Evolutionary conservation across 2,797 vertebrate genomes (phyloP), one percentile per base, ranked within the genome.

Genomic region (Siniperca scherzeri): DNA sequence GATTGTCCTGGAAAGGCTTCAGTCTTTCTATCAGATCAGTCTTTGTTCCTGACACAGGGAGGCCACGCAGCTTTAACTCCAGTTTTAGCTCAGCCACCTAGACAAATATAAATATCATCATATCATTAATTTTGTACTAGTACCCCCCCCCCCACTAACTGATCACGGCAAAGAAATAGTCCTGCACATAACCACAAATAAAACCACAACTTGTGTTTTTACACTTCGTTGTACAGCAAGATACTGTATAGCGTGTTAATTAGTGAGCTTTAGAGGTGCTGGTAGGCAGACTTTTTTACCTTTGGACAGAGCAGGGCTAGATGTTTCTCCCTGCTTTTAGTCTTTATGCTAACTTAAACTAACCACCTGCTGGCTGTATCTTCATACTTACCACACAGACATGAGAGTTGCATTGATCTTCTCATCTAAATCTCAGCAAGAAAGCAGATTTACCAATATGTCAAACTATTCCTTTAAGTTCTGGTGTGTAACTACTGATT

Each of bases 11-110:
- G 92, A 97, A 98, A 73, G 97, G 96, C 91, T 97, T 99, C 82
- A 99, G 94, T 48, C 97, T 96, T 85, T 99, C 98, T 22, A 99
- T 99, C 80, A 99, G 97, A 90, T 99, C 98, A 0, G 97, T 98
- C 92, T 99, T 99, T 71, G 98, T 99, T 90, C 98, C 98, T 0
- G 98, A 99, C 66, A 99, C 98, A 0, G 98, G 98, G 46, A 99
- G 95, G 55, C 98, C 96, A 60, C 98, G 97, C 53, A 99, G 90
- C 90, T 99, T 99, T 25, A 99, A 94, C 91, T 99, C 98, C 93
- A 98, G 96, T 92, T 99, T 99, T 56, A 99, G 94, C 91, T 99
- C 98, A 0, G 98, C 97, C 81, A 99, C 98, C 98, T 99, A 30
- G 21, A 77, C 48, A 81, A 25, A 75, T 0, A 82, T 10, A 55